Conservation (phyloP, 2,797 vertebrate species). For the Choloepus didactylus region DNA sequence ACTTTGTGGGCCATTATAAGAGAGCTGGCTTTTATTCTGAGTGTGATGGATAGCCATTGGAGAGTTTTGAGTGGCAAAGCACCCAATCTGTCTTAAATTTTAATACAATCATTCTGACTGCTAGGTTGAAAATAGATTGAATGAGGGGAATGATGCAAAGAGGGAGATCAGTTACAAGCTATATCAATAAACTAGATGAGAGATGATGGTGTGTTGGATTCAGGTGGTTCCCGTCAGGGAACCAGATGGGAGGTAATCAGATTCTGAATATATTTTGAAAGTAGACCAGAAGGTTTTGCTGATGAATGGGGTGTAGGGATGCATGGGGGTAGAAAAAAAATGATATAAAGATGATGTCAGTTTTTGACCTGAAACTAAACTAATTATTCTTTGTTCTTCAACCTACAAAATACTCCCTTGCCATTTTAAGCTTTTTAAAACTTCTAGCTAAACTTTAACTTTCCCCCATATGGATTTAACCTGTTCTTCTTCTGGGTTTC, state of each 20-base stretch:
- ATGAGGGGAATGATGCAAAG: constrained; percentile 1
- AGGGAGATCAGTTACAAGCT: background rate
- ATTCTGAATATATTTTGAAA: background rate
- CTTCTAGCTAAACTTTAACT: background rate
- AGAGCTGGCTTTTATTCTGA: background rate
- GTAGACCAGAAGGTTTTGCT: background rate
- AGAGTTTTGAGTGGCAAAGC: background rate
- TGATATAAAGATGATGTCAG: background rate
- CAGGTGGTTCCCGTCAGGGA: background rate
- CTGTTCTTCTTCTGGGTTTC: background rate
- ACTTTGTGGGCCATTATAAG: background rate
- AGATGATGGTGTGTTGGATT: background rate
- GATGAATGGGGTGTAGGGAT: background rate
- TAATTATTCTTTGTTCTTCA: background rate
- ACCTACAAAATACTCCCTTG: background rate
- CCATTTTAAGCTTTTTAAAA: background rate
- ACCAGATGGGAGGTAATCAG: background rate
- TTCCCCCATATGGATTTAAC: background rate
- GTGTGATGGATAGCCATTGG: constrained; percentile 1
- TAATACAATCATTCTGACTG: constrained; percentile 26
- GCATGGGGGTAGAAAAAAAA: too few relatives aligned
- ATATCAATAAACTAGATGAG: background rate
- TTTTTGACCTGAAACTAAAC: background rate
- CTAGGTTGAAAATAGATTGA: background rate
- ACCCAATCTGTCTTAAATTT: background rate